These are phyloP conservation scores for Caenorhabditis brenneri DNA, from an alignment of 1,140 invertebrate genomes.

Conservation along the genomic window DNA sequence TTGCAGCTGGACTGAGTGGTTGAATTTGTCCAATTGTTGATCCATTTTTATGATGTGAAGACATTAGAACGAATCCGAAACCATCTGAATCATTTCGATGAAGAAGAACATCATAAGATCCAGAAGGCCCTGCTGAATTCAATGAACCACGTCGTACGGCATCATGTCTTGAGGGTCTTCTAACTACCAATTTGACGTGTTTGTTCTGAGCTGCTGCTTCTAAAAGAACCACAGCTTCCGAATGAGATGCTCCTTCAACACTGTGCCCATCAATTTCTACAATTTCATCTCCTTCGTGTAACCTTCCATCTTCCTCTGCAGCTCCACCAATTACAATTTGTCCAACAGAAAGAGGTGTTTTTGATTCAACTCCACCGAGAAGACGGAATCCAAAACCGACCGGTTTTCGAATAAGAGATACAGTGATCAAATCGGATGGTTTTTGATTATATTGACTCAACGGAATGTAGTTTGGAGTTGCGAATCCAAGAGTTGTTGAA, in stretches of 20 bases:
- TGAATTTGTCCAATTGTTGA: slow-evolving; percentile 92
- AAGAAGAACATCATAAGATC: slow-evolving; percentile 83
- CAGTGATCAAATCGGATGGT: slow-evolving; percentile 80
- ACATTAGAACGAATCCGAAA: slow-evolving; percentile 98
- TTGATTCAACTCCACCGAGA: slow-evolving; percentile 84
- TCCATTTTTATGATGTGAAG: slow-evolving; percentile 88
- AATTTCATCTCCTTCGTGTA: slow-evolving; percentile 87
- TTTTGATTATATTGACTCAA: slow-evolving; percentile 52
- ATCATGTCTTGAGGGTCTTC: slow-evolving; percentile 44
- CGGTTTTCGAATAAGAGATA: slow-evolving; percentile 82
- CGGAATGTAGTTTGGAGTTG: slow-evolving; percentile 65
- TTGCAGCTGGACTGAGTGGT: slow-evolving; percentile 90
- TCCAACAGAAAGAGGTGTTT: slow-evolving; percentile 82
- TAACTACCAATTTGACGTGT: slow-evolving; percentile 68
- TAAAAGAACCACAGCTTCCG: slow-evolving; percentile 87
- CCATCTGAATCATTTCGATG: slow-evolving; percentile 89
- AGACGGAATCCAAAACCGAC: slow-evolving; percentile 94
- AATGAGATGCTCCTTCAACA: slow-evolving; percentile 85
- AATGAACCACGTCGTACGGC: slow-evolving; percentile 58
- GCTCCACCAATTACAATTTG: slow-evolving; percentile 91
- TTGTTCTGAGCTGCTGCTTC: slow-evolving; percentile 74
- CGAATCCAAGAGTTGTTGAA: slow-evolving; percentile 60
- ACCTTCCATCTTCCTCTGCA: slow-evolving; percentile 84
- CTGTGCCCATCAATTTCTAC: slow-evolving; percentile 83
- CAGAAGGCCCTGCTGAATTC: slow-evolving; percentile 62